Percentiles rank a stretch among this genome's conserved stretches.
Evolutionary conservation across 1,140 invertebrate genomes (phyloP).

Genomic region (Holotrichia oblita): DNA sequence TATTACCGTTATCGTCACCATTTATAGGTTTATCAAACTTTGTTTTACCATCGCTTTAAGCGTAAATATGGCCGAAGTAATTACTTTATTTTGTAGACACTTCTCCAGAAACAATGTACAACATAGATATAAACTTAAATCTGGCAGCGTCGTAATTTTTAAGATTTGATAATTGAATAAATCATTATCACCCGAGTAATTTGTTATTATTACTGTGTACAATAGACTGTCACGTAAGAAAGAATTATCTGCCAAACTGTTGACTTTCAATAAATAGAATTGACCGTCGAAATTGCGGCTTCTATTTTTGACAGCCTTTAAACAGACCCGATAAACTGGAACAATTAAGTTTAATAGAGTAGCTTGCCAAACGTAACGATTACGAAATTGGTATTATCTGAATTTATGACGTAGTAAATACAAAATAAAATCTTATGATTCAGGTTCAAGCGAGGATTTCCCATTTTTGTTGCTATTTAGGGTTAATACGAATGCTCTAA

Average conservation of each 20-base stretch:
- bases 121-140: too few species aligned
- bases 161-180: neutral
- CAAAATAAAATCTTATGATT: constrained; percentile 9
- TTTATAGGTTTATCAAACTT: too few species aligned
- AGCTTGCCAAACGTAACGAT: neutral
- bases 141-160: too few species aligned
- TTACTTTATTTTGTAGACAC: too few species aligned
- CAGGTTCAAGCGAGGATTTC: neutral
- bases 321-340: constrained; percentile 4
- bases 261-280: constrained; percentile 15
- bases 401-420: constrained; percentile 8
- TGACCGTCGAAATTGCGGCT: neutral
- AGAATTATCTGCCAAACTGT: constrained; percentile 14
- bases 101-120: too few species aligned
- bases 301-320: constrained; percentile 21
- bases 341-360: constrained; percentile 11
- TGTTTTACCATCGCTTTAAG: too few species aligned
- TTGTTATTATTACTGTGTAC: too few species aligned
- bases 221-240: constrained; percentile 11
- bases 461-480: too few species aligned
- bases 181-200: too few species aligned
- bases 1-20: neutral
- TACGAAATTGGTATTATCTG: constrained; percentile 6
- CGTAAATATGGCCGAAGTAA: too few species aligned
- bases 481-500: too few species aligned